These are phyloP conservation scores for Bombus cullumanus DNA, from an alignment of 1,140 invertebrate species.

Conservation along the genomic window DNA sequence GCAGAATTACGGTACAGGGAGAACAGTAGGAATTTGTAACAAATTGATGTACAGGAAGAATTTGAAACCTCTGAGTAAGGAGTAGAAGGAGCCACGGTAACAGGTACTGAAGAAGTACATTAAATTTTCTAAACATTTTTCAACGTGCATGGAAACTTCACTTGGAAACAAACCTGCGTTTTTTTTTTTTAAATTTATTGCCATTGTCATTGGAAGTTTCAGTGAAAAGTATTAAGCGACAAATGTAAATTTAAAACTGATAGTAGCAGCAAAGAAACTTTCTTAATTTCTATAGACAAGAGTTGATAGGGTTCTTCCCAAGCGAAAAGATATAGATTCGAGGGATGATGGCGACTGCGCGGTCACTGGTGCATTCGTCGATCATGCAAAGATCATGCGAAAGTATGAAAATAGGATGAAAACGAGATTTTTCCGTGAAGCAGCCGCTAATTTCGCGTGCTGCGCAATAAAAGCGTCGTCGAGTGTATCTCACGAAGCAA, in stretches of 20 bases:
- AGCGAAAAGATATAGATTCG: neutral
- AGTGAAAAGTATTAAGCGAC: neutral
- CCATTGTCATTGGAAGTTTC: no score
- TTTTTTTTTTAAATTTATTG: no score
- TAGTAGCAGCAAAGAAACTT: neutral
- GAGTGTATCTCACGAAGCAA: slow-evolving; percentile 42
- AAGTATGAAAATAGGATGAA: neutral
- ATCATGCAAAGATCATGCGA: neutral
- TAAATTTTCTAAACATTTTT: neutral
- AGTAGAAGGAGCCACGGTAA: neutral
- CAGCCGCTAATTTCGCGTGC: slow-evolving; percentile 45
- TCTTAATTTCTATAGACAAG: neutral
- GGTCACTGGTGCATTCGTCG: neutral
- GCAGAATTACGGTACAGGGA: slow-evolving; percentile 2
- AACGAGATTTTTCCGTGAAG: slow-evolving; percentile 24
- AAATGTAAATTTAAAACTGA: neutral
- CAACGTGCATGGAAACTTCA: no score
- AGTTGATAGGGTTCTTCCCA: neutral
- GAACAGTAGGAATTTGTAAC: slow-evolving; percentile 25
- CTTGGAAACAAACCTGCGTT: no score
- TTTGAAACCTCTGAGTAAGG: slow-evolving; percentile 10
- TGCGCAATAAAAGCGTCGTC: slow-evolving; percentile 49
- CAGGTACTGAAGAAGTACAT: slow-evolving; percentile 26
- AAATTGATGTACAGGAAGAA: slow-evolving; percentile 39
- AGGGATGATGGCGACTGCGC: no score